Percentiles rank a stretch among this genome's conserved stretches.
Evolutionary conservation across 1,140 invertebrate genomes (phyloP).

Genomic region (Drosophila grimshawi): DNA sequence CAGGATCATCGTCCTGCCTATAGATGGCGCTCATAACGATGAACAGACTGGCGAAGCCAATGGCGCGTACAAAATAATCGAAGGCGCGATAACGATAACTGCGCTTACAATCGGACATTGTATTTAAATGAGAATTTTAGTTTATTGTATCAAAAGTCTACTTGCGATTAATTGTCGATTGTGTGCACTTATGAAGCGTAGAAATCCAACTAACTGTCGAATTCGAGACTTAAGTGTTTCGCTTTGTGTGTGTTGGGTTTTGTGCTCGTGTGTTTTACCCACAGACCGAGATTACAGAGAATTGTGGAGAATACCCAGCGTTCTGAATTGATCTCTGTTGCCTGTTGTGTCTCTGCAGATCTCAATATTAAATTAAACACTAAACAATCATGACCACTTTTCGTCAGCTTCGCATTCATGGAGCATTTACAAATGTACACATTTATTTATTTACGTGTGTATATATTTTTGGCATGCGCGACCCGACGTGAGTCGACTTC

Average conservation of each 20-base stretch:
- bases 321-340: not conserved
- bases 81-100: slow-evolving; percentile 21
- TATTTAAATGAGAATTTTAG: not conserved
- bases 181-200: not conserved
- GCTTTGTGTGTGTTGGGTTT: not conserved
- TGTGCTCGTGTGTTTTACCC: not conserved
- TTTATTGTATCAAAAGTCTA: not conserved
- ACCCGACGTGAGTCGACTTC: too few relatives aligned
- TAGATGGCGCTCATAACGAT: slow-evolving; percentile 62
- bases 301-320: not conserved
- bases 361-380: too few relatives aligned
- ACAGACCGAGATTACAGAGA: not conserved
- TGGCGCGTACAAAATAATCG: slow-evolving; percentile 8
- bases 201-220: not conserved
- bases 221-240: not conserved
- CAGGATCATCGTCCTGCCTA: slow-evolving; percentile 41
- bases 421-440: too few relatives aligned
- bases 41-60: slow-evolving; percentile 48
- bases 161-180: not conserved
- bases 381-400: too few relatives aligned
- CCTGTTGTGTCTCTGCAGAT: too few relatives aligned
- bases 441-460: too few relatives aligned
- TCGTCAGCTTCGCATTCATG: too few relatives aligned
- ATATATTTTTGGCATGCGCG: too few relatives aligned
- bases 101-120: slow-evolving; percentile 18